These are phyloP conservation scores for Acrocephalus scirpaceus DNA, from an alignment of 2,797 vertebrate species.

Conservation along the genomic window DNA sequence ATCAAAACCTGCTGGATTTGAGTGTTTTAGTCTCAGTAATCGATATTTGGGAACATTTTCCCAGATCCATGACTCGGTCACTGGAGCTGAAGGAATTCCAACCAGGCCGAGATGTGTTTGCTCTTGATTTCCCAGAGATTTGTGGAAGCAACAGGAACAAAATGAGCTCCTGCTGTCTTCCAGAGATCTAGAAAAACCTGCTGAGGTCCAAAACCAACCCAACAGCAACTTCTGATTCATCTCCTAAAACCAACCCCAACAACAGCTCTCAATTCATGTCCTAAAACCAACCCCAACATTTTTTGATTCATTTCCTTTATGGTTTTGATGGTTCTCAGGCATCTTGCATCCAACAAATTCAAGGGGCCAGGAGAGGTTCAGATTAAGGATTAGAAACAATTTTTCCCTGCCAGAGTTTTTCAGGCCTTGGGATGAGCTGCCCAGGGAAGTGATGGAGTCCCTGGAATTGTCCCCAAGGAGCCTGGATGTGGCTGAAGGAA, in stretches of 20 bases:
- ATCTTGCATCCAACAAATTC: neutral
- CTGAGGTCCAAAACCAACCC: neutral
- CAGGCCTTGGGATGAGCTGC: neutral
- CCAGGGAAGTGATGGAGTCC: neutral
- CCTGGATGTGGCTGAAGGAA: neutral
- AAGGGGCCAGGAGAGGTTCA: neutral
- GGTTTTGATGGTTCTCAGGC: neutral
- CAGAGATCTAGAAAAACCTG: neutral
- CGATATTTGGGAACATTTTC: neutral
- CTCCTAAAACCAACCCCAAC: neutral
- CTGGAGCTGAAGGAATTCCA: neutral
- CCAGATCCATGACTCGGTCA: neutral
- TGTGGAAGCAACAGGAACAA: neutral
- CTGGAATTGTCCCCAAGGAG: neutral
- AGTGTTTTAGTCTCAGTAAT: neutral
- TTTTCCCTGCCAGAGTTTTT: fast-evolving
- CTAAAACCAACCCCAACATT: neutral
- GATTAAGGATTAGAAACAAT: neutral
- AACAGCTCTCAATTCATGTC: neutral
- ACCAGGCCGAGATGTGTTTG: neutral
- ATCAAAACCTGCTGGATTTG: neutral
- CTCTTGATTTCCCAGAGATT: neutral
- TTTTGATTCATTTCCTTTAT: neutral
- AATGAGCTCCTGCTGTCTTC: neutral
- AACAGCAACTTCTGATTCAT: neutral